Percentiles rank a stretch among this genome's conserved stretches.
Evolutionary conservation across 2,113 vertebrate species (phyloP).

Genomic region (Phainopepla nitens): DNA sequence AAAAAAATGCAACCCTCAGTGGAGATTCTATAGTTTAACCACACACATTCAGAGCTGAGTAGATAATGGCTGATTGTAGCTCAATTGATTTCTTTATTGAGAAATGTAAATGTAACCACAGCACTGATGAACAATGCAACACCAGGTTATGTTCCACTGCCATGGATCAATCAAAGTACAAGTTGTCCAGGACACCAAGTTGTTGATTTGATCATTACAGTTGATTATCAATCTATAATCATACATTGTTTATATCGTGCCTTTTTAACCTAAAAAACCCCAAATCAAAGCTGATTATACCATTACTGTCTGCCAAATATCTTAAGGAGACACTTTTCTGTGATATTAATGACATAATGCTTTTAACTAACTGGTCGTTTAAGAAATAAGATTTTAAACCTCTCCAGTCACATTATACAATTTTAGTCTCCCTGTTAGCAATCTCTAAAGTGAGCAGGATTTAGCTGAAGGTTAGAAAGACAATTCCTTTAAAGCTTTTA

Average conservation of each 20-base stretch:
- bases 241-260: background rate
- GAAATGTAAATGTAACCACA: background rate
- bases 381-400: background rate
- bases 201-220: background rate
- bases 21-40: background rate
- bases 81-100: background rate
- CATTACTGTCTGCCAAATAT: background rate
- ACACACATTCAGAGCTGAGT: background rate
- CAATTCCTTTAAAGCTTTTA: background rate
- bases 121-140: background rate
- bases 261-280: background rate
- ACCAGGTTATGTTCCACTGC: background rate
- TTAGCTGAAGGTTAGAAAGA: background rate
- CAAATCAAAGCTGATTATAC: background rate
- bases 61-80: background rate
- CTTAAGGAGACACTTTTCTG: background rate
- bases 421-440: background rate
- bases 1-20: background rate
- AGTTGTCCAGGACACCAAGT: background rate
- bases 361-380: background rate
- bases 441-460: background rate
- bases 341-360: background rate
- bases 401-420: background rate
- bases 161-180: background rate
- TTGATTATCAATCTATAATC: too few species aligned